Conservation (phyloP, 2,797 vertebrate genomes). For the Cyclura pinguis region DNA sequence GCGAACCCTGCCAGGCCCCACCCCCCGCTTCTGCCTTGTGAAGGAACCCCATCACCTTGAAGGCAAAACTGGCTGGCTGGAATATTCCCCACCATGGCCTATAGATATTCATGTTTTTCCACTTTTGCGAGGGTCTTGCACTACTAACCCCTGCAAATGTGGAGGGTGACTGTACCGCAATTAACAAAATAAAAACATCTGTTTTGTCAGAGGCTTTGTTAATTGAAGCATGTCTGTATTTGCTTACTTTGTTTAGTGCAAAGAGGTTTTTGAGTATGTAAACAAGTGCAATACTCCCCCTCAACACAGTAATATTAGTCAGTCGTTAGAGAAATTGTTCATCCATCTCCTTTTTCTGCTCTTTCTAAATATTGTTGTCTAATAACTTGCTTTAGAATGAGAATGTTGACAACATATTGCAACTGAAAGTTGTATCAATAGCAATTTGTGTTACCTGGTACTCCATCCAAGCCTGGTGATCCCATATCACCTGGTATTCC, state of each 20-base stretch:
- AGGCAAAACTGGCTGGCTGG: no score
- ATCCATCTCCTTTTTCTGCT: neutral
- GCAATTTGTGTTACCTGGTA: conserved; percentile 74
- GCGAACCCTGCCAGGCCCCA: no score
- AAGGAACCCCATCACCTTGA: no score
- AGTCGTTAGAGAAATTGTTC: neutral
- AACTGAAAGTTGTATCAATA: neutral
- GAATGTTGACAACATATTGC: conserved; percentile 10
- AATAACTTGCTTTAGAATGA: neutral
- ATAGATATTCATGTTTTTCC: no score
- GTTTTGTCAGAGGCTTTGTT: no score
- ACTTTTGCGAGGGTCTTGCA: no score
- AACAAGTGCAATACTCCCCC: neutral
- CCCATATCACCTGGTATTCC: conserved; percentile 87
- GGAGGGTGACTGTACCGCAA: no score
- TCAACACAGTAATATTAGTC: neutral
- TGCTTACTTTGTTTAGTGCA: neutral
- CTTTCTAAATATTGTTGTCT: neutral
- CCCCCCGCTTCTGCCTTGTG: no score
- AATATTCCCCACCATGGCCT: no score
- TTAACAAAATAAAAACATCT: no score
- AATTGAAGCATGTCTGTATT: neutral
- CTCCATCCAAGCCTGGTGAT: conserved; percentile 83
- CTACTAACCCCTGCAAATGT: no score
- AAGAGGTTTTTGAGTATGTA: neutral